These are phyloP conservation scores for Manis javanica DNA, from an alignment of 2,797 vertebrate species.

Conservation along the genomic window DNA sequence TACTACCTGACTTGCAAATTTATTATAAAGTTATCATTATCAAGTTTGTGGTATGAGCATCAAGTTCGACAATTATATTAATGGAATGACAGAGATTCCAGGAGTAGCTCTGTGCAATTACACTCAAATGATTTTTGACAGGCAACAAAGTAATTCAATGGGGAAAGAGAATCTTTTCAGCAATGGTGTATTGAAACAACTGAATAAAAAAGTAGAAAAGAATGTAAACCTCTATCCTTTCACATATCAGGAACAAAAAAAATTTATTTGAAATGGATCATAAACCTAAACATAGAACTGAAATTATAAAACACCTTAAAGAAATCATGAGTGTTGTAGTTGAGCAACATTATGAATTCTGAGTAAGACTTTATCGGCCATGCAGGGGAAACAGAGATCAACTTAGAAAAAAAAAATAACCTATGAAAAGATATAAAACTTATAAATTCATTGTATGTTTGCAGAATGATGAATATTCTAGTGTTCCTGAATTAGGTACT, in stretches of 20 bases:
- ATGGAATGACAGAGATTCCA: not conserved
- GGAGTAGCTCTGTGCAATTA: conserved; percentile 25
- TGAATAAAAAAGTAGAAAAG: not conserved
- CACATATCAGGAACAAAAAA: not conserved
- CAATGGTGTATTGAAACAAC: not conserved
- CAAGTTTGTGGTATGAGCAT: not conserved
- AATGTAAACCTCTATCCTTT: not conserved
- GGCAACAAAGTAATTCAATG: not conserved
- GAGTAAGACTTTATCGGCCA: conserved; percentile 9
- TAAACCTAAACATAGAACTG: conserved; percentile 13
- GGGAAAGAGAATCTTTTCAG: conserved; percentile 1
- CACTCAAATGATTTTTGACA: conserved; percentile 30
- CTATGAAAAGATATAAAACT: not conserved
- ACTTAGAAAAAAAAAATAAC: not conserved
- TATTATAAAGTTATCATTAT: not conserved
- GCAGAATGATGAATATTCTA: not conserved
- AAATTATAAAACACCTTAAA: conserved; percentile 49
- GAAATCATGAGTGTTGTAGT: not conserved
- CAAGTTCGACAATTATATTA: not conserved
- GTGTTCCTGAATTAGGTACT: not conserved
- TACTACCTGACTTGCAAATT: not conserved
- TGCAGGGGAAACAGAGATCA: not conserved
- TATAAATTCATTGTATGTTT: not conserved
- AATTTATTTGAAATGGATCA: conserved; percentile 22
- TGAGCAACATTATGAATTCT: not conserved